Evolutionary conservation across 2,888 invertebrate species (phyloP).

Genomic region (Pyrrhosoma nymphula): DNA sequence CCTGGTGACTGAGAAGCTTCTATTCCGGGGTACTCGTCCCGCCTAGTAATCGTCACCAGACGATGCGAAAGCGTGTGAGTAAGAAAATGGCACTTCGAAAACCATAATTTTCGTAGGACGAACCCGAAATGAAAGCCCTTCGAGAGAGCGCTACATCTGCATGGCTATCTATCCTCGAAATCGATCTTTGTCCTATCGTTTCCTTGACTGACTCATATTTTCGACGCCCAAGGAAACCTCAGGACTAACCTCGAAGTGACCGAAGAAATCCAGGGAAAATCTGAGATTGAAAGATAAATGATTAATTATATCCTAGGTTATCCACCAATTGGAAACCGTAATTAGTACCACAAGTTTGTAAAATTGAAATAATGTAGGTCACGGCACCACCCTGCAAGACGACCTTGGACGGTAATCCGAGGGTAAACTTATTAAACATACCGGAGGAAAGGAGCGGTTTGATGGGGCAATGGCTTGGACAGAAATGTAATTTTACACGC

Average conservation of each 20-base stretch:
- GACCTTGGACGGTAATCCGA: neutral
- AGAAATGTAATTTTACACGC: too few species aligned
- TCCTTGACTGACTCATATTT: neutral
- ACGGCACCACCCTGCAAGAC: neutral
- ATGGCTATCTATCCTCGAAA: neutral
- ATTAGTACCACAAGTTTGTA: neutral
- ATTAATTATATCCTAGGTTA: neutral
- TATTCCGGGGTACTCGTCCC: neutral
- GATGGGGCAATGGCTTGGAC: too few species aligned
- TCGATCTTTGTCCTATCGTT: neutral
- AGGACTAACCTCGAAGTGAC: neutral
- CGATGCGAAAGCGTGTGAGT: neutral
- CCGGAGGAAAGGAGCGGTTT: too few species aligned
- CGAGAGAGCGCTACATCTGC: neutral
- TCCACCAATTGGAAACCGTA: neutral
- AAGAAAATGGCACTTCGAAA: neutral
- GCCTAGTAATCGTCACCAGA: neutral
- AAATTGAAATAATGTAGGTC: neutral
- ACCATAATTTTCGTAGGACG: neutral
- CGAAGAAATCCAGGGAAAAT: neutral
- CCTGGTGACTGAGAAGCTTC: neutral
- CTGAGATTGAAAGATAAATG: neutral
- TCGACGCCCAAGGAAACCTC: neutral
- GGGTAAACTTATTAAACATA: too few species aligned
- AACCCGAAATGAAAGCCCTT: neutral